Evolutionary conservation across 2,888 invertebrate genomes (phyloP).

Genomic region (Esperia sulphurella): DNA sequence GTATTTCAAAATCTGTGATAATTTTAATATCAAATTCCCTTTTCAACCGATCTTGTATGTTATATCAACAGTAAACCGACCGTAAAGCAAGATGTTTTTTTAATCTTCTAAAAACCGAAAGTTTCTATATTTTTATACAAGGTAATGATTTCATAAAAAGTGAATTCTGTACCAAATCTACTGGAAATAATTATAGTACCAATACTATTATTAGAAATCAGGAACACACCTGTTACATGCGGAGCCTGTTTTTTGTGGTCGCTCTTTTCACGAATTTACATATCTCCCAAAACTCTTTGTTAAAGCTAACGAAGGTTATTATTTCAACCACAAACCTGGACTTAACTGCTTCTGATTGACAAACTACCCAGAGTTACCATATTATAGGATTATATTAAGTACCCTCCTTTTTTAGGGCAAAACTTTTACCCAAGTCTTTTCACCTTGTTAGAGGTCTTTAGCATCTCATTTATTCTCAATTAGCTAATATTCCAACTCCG

Average conservation of each 20-base stretch:
- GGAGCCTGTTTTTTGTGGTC: slow-evolving; percentile 61
- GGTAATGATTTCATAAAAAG: slow-evolving; percentile 50
- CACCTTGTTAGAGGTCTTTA: slow-evolving; percentile 60
- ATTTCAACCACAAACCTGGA: slow-evolving; percentile 70
- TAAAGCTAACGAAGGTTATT: slow-evolving; percentile 69
- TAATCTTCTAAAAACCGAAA: slow-evolving; percentile 54
- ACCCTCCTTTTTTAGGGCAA: slow-evolving; percentile 28
- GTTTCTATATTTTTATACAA: slow-evolving; percentile 31
- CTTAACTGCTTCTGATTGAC: slow-evolving; percentile 66
- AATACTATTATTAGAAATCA: slow-evolving; percentile 66
- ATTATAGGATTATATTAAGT: slow-evolving; percentile 50
- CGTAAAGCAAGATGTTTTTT: neutral
- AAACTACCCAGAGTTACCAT: slow-evolving; percentile 43
- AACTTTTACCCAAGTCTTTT: slow-evolving; percentile 45
- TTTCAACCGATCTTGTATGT: too few relatives aligned
- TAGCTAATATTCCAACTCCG: slow-evolving; percentile 24
- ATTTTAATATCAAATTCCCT: too few relatives aligned
- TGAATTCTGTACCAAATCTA: slow-evolving; percentile 42
- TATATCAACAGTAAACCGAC: too few relatives aligned
- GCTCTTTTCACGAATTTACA: slow-evolving; percentile 70
- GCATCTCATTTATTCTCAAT: slow-evolving; percentile 48
- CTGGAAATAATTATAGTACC: slow-evolving; percentile 48
- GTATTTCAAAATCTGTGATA: too few relatives aligned
- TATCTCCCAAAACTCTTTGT: slow-evolving; percentile 64
- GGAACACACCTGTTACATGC: slow-evolving; percentile 66